Evolutionary conservation across 2,888 invertebrate species (phyloP), one percentile per base, ranked within the genome.

Genomic region (Chironomus tentans): DNA sequence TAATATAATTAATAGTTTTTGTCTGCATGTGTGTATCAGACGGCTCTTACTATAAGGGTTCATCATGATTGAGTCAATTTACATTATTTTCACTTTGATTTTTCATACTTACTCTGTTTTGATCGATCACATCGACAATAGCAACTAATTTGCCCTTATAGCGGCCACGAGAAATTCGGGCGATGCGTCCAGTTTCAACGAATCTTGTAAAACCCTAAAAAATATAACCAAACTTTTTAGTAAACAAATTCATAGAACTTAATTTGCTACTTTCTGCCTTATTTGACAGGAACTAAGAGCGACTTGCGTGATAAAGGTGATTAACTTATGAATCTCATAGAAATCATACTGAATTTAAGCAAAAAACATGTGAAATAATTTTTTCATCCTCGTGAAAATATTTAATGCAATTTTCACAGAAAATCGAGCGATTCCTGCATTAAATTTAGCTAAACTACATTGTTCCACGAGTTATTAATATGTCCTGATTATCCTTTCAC

Each of bases 121-220:
- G 97, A 84, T 99, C 97, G 81, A 99, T 95, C 81, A 98, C 90
- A 84, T 99, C 97, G 78, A 98, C 96, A 83, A 99, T 96, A 82
- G 92, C 90, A 80, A 94, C 92, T 77, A 98, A 87, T 86, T 97
- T 97, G 80, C 98, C 98, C 84, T 92, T 91, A 81, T 95, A 86
- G 77, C 90, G 88, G 75, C 99, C 98, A 82, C 94, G 92, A 77
- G 95, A 91, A 80, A 98, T 91, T 84, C 94, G 94, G 86, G 96
- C 98, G 80, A 99, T 93, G 80, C 99, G 94, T 86, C 99, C 99
- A 79, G 97, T 92, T 86, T 99, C 94, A 79, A 99, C 98, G 86
- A 93, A 97, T 85, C 95, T 90, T 82, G 91, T 87, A 87, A 95
- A 95, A 76, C 76, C 76, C 76, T 76, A 69, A 76, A 74, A 75